Base-by-base conservation (phyloP, 1,140 invertebrate genomes). In the Cecropterus lyciades region DNA sequence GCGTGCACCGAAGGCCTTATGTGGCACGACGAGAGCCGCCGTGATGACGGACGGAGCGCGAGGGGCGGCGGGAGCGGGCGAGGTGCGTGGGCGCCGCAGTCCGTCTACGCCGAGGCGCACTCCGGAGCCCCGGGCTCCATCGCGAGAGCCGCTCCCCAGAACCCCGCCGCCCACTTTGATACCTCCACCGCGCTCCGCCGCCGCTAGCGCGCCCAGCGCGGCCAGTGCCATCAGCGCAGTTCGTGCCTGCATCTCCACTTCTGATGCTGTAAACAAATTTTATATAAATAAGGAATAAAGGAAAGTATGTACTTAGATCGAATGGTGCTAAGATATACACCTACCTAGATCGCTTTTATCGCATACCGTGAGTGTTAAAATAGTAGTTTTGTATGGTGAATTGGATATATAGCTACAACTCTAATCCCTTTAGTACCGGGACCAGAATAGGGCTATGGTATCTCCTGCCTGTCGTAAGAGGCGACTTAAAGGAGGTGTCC, bases 21-120 rank as follows among this genome's bases (percentile, higher is more conserved):
- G 95, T 0, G 96, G 96, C 70, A 97, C 94, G 55, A 96, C 94
- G 75, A 96, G 93, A 40, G 96, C 96, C 67, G 96, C 95, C 57
- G 86, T 88, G 77, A 92, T 89, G 67, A 84, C 79, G 11, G 87
- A 85, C 42, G 87, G 88, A n/a, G 79, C 80, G 57, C 82, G 86
- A n/a, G 81, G 88, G 24, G 80, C 80, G 49, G 78, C 85, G 66
- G 79, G 84, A 13, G 78, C 92, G 77, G 81, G 88, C 33, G 73
- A 93, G 68, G 80, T 93, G 69, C 79, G 93, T 80, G 73, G 85
- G 67, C 93, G 75, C 67, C 93, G 82, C 81, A 91, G 51, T 70
- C 91, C 72, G 72, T 93, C 79, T 69, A 82, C 79, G 71, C 89
- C 76, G 75, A 88, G 55, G 71, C 85, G 81, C 65, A 91, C 87